Evolutionary conservation across 2,797 vertebrate genomes (phyloP).

Genomic region (Premnoplex brunnescens): DNA sequence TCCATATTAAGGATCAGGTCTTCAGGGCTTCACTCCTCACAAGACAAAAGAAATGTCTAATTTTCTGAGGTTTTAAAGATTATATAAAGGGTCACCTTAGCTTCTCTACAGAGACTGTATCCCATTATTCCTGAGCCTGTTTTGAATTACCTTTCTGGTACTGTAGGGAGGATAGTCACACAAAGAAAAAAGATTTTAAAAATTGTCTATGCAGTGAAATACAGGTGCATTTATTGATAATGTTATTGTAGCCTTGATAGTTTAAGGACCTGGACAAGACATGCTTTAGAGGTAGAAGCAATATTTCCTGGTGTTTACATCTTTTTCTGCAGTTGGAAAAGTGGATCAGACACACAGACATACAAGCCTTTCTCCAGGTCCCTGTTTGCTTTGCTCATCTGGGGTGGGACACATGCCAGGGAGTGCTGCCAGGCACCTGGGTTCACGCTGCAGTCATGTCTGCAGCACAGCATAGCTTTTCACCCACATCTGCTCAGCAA

Average conservation of each 20-base stretch:
- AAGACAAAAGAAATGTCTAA: neutral
- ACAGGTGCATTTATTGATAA: neutral
- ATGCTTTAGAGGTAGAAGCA: neutral
- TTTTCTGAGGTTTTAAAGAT: neutral
- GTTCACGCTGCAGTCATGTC: rapidly evolving
- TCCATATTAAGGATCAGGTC: neutral
- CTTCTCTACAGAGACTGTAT: neutral
- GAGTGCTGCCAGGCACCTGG: neutral
- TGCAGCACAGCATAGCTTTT: neutral
- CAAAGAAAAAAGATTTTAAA: neutral
- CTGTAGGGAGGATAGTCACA: neutral
- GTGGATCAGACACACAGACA: neutral
- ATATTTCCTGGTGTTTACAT: neutral
- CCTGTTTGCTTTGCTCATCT: neutral
- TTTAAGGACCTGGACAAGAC: neutral
- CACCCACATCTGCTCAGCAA: neutral
- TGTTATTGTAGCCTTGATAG: neutral
- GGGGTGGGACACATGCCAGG: neutral
- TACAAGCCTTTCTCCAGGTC: neutral
- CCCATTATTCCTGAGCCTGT: neutral
- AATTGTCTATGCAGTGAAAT: neutral
- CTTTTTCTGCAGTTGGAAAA: neutral
- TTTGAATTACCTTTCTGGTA: neutral
- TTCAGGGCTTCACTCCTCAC: neutral
- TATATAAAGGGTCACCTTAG: neutral